phyloP scores from a whole-genome alignment of 2,797 vertebrate species.

The Takifugu ocellatus region DNA sequence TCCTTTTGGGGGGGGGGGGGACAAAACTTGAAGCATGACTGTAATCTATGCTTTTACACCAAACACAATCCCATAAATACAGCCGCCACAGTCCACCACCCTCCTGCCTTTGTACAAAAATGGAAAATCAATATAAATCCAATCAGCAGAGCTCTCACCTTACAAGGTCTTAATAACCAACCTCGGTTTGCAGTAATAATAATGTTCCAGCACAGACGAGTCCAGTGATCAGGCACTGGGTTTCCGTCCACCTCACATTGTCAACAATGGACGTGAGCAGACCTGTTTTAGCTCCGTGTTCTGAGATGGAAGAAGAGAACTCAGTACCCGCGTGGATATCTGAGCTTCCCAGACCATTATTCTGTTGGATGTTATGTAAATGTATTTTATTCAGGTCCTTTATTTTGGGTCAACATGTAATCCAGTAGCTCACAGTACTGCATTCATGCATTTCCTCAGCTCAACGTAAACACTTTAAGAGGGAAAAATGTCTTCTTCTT shows the following conservation, averaged over 20 bases:
- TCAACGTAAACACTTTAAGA: neutral
- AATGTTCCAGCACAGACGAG: too few relatives aligned
- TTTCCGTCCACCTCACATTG: too few relatives aligned
- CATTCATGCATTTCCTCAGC: neutral
- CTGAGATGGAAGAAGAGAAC: too few relatives aligned
- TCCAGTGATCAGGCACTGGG: neutral
- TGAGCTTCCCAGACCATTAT: neutral
- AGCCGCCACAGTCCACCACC: neutral
- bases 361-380: neutral
- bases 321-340: too few relatives aligned
- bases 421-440: neutral
- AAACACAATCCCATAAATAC: neutral
- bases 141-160: neutral
- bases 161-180: neutral
- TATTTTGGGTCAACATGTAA: conserved; percentile 10
- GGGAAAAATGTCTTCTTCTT: neutral
- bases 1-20: neutral
- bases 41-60: neutral
- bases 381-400: conserved; percentile 1
- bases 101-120: neutral
- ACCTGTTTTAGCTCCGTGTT: neutral
- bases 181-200: neutral
- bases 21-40: neutral
- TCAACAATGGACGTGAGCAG: neutral
- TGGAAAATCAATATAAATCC: neutral